These are phyloP conservation scores for Triplophysa rosa DNA, from an alignment of 2,113 vertebrate species.

Conservation along the genomic window DNA sequence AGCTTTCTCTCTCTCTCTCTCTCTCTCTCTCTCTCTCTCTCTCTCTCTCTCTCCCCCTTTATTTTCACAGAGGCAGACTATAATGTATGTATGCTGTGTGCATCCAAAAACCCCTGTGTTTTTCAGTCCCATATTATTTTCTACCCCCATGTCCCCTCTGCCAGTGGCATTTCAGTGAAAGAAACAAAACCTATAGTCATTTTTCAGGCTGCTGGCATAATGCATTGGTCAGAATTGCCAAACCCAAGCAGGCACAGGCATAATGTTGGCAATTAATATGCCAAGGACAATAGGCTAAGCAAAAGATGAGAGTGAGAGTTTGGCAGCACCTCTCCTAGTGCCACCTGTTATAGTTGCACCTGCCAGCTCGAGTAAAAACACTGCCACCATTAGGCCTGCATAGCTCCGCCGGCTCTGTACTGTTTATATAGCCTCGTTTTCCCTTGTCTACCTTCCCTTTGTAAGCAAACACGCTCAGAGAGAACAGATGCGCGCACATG, in stretches of 20 bases:
- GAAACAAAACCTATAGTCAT: background rate
- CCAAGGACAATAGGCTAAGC: conserved; percentile 45
- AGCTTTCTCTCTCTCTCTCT: background rate
- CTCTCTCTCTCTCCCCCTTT: background rate
- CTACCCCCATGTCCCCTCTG: background rate
- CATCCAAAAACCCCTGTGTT: background rate
- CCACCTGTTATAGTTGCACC: conserved; percentile 48
- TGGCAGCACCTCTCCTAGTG: conserved; percentile 43
- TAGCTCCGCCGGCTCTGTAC: background rate
- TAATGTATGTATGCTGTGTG: background rate
- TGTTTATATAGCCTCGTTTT: conserved; percentile 31
- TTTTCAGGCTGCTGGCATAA: conserved; percentile 22
- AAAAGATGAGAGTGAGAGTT: conserved; percentile 47
- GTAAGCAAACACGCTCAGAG: background rate
- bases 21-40: background rate
- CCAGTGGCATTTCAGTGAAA: conserved; percentile 27
- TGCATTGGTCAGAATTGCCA: background rate
- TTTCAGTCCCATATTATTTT: background rate
- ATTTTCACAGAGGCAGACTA: background rate
- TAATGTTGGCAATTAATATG: conserved; percentile 45
- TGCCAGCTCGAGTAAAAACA: conserved; percentile 39
- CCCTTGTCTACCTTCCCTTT: conserved; percentile 28
- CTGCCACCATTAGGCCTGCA: conserved; percentile 39
- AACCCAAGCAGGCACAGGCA: background rate
- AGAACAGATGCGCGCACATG: conserved; percentile 14